Conservation (phyloP, 1,140 invertebrate genomes). For the Drosophila willistoni region DNA sequence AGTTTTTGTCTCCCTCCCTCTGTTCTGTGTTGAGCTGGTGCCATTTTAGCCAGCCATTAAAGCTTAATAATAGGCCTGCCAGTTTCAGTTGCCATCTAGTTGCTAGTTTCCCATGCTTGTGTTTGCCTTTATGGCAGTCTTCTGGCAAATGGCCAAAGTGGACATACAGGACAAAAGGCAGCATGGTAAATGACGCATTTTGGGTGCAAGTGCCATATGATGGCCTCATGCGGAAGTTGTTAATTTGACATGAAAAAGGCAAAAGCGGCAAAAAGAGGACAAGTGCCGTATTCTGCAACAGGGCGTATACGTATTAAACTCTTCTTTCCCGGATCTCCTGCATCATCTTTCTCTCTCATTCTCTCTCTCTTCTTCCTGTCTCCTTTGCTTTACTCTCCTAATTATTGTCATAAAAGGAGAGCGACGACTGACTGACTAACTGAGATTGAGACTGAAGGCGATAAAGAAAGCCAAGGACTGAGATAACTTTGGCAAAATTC, state of each 20-base stretch:
- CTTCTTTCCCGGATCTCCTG: slow-evolving; percentile 56
- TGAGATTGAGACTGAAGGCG: neutral
- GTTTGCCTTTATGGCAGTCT: slow-evolving; percentile 30
- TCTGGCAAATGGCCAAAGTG: slow-evolving; percentile 67
- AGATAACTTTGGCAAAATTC: neutral
- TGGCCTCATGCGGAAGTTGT: slow-evolving; percentile 80
- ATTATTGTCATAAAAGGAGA: neutral
- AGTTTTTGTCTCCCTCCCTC: slow-evolving; percentile 17
- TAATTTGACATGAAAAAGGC: slow-evolving; percentile 78
- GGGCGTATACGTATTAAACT: slow-evolving; percentile 64
- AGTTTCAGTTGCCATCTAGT: slow-evolving; percentile 15
- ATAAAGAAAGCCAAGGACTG: slow-evolving; percentile 16
- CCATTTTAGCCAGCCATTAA: slow-evolving; percentile 71
- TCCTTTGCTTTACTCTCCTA: neutral
- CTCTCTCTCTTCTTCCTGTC: too few relatives aligned
- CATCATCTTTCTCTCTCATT: slow-evolving; percentile 1
- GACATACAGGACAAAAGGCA: slow-evolving; percentile 44
- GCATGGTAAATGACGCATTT: slow-evolving; percentile 77
- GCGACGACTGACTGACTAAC: neutral
- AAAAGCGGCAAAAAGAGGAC: slow-evolving; percentile 61
- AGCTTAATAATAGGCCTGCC: slow-evolving; percentile 62
- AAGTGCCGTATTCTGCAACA: slow-evolving; percentile 71
- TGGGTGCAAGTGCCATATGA: slow-evolving; percentile 76
- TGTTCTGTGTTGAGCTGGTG: slow-evolving; percentile 41
- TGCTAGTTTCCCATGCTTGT: neutral